These are phyloP conservation scores for Tachyglossus aculeatus DNA, from an alignment of 2,797 vertebrate genomes.

Conservation along the genomic window DNA sequence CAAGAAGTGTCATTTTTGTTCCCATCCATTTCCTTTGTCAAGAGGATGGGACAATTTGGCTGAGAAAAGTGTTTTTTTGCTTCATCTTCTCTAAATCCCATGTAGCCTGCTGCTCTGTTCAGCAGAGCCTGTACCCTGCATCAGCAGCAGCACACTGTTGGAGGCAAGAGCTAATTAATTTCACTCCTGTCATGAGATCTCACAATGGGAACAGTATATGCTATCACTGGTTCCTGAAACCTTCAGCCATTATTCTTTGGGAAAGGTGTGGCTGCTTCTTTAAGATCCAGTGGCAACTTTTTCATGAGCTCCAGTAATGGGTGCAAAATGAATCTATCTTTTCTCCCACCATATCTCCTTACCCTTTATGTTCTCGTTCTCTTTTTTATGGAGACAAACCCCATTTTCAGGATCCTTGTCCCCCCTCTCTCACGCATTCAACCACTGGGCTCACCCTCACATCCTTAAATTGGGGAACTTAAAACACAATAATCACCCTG, in stretches of 20 bases:
- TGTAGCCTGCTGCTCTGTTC: background rate
- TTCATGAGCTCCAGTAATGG: slow-evolving; percentile 32
- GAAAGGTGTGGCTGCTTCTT: slow-evolving; percentile 39
- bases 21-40: slow-evolving; percentile 34
- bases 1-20: slow-evolving; percentile 1
- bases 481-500: no score
- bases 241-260: slow-evolving; percentile 29
- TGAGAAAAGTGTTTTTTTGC: slow-evolving; percentile 4
- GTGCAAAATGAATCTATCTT: slow-evolving; percentile 52
- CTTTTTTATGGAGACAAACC: slow-evolving; percentile 3
- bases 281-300: slow-evolving; percentile 38
- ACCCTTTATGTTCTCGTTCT: slow-evolving; percentile 20
- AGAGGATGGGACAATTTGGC: background rate
- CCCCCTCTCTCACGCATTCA: background rate
- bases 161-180: slow-evolving; percentile 38
- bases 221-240: slow-evolving; percentile 2
- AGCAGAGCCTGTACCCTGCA: background rate
- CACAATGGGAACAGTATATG: slow-evolving; percentile 28
- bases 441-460: background rate
- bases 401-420: background rate
- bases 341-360: background rate
- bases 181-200: slow-evolving; percentile 27
- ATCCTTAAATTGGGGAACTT: background rate
- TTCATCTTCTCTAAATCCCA: background rate
- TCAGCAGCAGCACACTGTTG: background rate